Evolutionary conservation across 2,797 vertebrate genomes (phyloP).

Genomic region (Tapera naevia): DNA sequence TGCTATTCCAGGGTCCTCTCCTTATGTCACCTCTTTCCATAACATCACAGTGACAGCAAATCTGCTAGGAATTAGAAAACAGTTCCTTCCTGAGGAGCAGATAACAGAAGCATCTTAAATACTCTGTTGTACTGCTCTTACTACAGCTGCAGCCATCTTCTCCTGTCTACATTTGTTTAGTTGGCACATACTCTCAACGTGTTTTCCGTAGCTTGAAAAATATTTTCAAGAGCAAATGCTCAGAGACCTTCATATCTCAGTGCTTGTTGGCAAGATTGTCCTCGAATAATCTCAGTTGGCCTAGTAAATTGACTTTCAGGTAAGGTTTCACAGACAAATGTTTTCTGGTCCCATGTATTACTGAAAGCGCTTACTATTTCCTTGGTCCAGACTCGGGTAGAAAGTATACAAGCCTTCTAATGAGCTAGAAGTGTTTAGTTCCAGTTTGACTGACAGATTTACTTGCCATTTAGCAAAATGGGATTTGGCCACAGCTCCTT

Average conservation of each 20-base stretch:
- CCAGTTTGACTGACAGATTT: not conserved
- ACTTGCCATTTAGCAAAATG: not conserved
- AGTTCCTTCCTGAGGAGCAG: not conserved
- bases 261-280: not conserved
- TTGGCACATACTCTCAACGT: not conserved
- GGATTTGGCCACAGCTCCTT: not conserved
- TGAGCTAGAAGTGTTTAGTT: not conserved
- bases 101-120: conserved; percentile 32
- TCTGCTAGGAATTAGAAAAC: conserved; percentile 45
- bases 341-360: not conserved
- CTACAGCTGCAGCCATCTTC: not conserved
- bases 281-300: not conserved
- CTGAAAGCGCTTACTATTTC: not conserved
- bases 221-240: not conserved
- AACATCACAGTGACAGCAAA: conserved; percentile 16
- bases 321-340: not conserved
- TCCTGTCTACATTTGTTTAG: not conserved
- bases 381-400: not conserved
- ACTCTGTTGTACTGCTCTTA: not conserved
- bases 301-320: not conserved
- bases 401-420: not conserved
- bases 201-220: not conserved
- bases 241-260: not conserved
- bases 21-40: conserved; percentile 48
- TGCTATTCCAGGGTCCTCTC: conserved; percentile 62